Percentiles rank a stretch among this genome's conserved stretches.
Evolutionary conservation across 2,113 vertebrate species (phyloP).

Genomic region (Plecturocebus donacophilus): DNA sequence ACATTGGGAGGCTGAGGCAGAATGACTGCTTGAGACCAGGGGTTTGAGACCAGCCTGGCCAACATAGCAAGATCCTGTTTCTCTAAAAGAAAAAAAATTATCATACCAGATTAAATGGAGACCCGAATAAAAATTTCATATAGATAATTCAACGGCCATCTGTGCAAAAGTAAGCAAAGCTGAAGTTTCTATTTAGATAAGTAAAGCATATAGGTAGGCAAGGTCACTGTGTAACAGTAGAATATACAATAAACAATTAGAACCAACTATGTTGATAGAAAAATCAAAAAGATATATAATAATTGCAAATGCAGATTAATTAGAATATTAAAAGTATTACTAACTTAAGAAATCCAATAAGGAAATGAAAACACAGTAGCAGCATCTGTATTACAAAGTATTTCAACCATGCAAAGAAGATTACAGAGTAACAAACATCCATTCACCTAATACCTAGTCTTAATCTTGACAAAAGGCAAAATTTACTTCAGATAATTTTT

Average conservation of each 20-base stretch:
- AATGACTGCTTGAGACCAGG: no score
- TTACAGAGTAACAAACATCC: neutral
- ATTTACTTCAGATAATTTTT: neutral
- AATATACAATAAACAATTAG: neutral
- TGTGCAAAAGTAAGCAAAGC: neutral
- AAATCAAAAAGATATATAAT: neutral
- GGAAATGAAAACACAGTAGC: neutral
- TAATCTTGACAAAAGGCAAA: neutral
- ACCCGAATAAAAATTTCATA: neutral
- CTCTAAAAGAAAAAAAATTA: neutral
- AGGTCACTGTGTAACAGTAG: neutral
- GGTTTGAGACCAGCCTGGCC: no score
- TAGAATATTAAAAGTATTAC: neutral
- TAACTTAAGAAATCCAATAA: conserved; percentile 1
- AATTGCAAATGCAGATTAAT: neutral
- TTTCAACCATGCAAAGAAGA: conserved; percentile 21
- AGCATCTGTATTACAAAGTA: neutral
- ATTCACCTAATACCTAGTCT: neutral
- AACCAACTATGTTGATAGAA: neutral
- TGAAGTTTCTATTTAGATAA: neutral
- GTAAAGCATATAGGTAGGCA: neutral
- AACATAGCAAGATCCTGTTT: no score
- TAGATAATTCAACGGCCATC: neutral
- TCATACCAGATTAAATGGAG: neutral
- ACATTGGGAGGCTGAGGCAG: no score